A percentile compares a stretch with the other conserved stretches of the same genome.
Evolutionary conservation across 2,113 vertebrate species (phyloP).

Genomic region (Microtus richardsoni): DNA sequence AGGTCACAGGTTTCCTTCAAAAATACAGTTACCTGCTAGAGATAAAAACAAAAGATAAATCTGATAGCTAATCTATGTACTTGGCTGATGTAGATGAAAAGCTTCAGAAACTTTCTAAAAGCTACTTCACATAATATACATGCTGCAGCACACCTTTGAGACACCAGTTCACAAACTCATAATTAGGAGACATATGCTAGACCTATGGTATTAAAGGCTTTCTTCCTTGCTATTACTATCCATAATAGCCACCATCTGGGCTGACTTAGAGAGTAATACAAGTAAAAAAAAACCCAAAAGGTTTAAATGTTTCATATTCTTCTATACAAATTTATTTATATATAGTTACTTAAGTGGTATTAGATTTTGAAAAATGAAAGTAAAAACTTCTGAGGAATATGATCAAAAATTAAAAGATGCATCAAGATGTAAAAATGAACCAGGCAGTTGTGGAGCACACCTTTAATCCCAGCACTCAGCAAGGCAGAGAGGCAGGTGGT

Average conservation of each 20-base stretch:
- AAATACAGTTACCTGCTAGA: slow-evolving; percentile 48
- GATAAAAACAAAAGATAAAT: slow-evolving; percentile 60
- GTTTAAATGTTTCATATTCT: slow-evolving; percentile 48
- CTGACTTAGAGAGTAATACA: slow-evolving; percentile 51
- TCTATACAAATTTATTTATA: slow-evolving; percentile 39
- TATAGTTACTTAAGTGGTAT: slow-evolving; percentile 4
- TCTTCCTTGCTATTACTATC: slow-evolving; percentile 62
- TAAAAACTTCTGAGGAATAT: slow-evolving; percentile 27
- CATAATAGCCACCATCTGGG: slow-evolving; percentile 54
- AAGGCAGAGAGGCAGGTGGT: not conserved
- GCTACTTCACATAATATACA: slow-evolving; percentile 8
- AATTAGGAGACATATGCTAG: slow-evolving; percentile 53
- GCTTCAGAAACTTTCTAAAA: slow-evolving; percentile 65
- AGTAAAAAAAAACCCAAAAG: slow-evolving; percentile 18
- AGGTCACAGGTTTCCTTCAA: slow-evolving; percentile 55
- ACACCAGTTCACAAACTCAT: slow-evolving; percentile 5
- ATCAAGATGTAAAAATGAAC: slow-evolving; percentile 40
- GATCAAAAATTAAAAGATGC: slow-evolving; percentile 30
- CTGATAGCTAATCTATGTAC: slow-evolving; percentile 45
- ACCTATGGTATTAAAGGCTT: slow-evolving; percentile 58
- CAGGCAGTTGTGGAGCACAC: accelerated
- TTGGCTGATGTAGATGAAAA: slow-evolving; percentile 43
- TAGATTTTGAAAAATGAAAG: slow-evolving; percentile 23
- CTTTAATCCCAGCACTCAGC: not conserved
- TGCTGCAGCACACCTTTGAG: slow-evolving; percentile 42